Percentiles rank a stretch among this genome's conserved stretches.
Conservation (phyloP, 2,113 vertebrate genomes). For the Neodontobutis hainanensis region DNA sequence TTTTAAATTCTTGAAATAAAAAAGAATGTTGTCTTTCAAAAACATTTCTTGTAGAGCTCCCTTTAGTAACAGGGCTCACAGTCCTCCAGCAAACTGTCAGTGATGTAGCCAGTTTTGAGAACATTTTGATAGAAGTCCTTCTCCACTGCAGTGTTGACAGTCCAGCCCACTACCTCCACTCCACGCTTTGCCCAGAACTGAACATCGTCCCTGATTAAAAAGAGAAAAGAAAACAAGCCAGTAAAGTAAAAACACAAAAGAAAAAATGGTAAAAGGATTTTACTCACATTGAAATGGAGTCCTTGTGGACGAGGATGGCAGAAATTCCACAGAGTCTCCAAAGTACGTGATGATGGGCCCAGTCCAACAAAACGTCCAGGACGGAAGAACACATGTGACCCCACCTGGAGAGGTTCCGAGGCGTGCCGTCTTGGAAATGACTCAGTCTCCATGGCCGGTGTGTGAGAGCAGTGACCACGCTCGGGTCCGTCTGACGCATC, state of each 20-base stretch:
- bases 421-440: constrained; percentile 79
- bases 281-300: constrained; percentile 89
- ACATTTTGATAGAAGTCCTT: constrained; percentile 85
- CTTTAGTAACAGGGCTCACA: constrained; percentile 83
- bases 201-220: constrained; percentile 83
- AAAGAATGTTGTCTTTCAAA: too few species aligned
- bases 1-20: too few species aligned
- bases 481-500: constrained; percentile 89
- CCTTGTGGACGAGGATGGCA: constrained; percentile 90
- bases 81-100: constrained; percentile 91
- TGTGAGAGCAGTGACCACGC: constrained; percentile 87
- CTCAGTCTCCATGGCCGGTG: constrained; percentile 93
- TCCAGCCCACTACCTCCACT: constrained; percentile 89
- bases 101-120: constrained; percentile 87
- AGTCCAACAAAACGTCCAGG: constrained; percentile 88
- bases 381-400: constrained; percentile 76
- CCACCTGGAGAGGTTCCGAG: constrained; percentile 75
- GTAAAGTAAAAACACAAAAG: not conserved
- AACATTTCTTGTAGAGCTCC: not conserved
- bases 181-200: constrained; percentile 86
- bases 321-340: constrained; percentile 92
- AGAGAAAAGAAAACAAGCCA: not conserved
- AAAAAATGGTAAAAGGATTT: not conserved
- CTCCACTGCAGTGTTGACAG: constrained; percentile 89
- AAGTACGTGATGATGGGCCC: constrained; percentile 89